Base-by-base conservation (phyloP, 2,797 vertebrate species). In the Botia almorhae region DNA sequence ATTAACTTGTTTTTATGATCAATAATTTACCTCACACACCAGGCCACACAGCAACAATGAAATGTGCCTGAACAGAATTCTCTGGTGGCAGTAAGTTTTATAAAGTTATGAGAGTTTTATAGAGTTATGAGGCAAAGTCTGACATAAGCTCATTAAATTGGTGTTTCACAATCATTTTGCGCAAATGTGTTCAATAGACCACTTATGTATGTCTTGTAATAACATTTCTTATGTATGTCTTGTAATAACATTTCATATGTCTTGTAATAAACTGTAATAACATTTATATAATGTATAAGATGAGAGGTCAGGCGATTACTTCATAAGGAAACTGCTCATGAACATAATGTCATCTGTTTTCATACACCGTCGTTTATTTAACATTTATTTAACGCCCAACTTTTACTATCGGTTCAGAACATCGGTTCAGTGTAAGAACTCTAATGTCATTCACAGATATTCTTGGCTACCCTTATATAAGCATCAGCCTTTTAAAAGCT, bases 11-110 rank as follows among this genome's bases (percentile, higher is more conserved):
- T 53, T 46, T 76, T 71, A 67, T 60, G 19, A 76, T 76, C 19
- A 76, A 80, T 71, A 29, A 43, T 72, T 72, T 71, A 55, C 36
- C 63, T 58, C 17, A 29, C 33, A 50, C 50, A 46, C 36, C 67
- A 76, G 48, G 80, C 46, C 75, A 73, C 84, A 81, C 36, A 78
- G 74, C 71, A 75, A 61, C 33, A 78, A 33, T 71, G 77, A 81
- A 81, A 75, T 60, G 21, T 75, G 16, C 17, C 8, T 21, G 50
- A 68, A 83, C 53, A 69, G 8, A 81, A 68, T 56, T 39, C 10
- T 74, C 50, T 81, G 64, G 19, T 65, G 48, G 64, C 69, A 11
- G 48, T 17, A 48, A 11, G 7, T 65, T 36, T 71, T 61, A 36
- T 61, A 26, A 23, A 10, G 19, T 33, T 33, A 5, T 33, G 33